phyloP scores from a whole-genome alignment of 2,113 vertebrate species.

The Cinclus cinclus region DNA sequence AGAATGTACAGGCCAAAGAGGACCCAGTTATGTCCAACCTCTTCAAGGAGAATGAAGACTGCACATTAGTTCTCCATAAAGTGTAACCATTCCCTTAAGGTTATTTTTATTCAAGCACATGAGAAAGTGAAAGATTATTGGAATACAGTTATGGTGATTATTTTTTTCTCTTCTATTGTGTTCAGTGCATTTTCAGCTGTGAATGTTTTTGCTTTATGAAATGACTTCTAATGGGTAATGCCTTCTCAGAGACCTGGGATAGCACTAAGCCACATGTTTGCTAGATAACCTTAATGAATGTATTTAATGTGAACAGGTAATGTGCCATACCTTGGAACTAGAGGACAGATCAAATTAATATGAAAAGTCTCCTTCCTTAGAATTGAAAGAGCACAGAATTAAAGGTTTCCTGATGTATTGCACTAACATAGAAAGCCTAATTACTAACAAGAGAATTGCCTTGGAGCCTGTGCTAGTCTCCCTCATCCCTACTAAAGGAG shows the following conservation, averaged over 20 bases:
- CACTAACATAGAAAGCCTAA: conserved; percentile 42
- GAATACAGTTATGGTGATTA: conserved; percentile 45
- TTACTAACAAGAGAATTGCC: conserved; percentile 30
- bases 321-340: conserved; percentile 22
- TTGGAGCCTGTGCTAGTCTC: not conserved
- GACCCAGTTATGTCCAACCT: conserved; percentile 68
- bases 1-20: conserved; percentile 78
- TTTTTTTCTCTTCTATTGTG: conserved; percentile 21
- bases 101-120: conserved; percentile 36
- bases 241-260: conserved; percentile 49
- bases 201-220: conserved; percentile 70
- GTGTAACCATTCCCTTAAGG: conserved; percentile 74
- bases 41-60: conserved; percentile 86
- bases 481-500: not conserved
- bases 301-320: conserved; percentile 38
- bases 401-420: conserved; percentile 25
- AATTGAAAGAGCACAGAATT: conserved; percentile 32
- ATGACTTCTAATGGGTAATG: conserved; percentile 39
- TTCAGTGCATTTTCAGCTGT: conserved; percentile 69
- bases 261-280: conserved; percentile 13
- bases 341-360: not conserved
- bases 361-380: conserved; percentile 11
- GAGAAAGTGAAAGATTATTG: conserved; percentile 57
- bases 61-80: conserved; percentile 90
- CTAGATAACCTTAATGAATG: conserved; percentile 56